phyloP scores from a whole-genome alignment of 1,140 invertebrate species.

The Gyrodactylus salaris region DNA sequence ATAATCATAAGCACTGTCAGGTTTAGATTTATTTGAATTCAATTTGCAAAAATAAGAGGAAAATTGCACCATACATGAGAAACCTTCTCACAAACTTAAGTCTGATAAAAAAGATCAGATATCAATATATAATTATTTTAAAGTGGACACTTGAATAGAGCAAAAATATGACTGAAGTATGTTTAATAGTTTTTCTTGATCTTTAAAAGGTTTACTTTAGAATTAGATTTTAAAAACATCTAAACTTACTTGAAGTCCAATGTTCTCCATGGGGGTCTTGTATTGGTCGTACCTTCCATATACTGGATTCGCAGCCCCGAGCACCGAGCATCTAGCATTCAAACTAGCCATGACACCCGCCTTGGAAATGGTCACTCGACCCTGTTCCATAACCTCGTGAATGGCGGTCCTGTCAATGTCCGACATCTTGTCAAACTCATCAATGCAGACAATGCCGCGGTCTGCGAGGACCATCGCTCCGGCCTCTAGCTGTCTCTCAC shows the following conservation, averaged over 20 bases:
- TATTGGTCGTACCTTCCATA: constrained; percentile 91
- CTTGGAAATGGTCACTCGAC: constrained; percentile 75
- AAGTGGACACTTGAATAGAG: too few relatives aligned
- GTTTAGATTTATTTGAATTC: too few relatives aligned
- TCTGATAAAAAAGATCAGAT: too few relatives aligned
- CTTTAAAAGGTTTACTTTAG: too few relatives aligned
- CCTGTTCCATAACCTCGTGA: constrained; percentile 51
- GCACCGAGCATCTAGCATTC: constrained; percentile 79
- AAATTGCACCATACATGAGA: too few relatives aligned
- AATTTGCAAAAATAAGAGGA: too few relatives aligned
- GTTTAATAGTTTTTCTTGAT: too few relatives aligned
- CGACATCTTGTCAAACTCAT: constrained; percentile 99
- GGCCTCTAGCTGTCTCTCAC: constrained; percentile 44
- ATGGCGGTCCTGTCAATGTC: constrained; percentile 93
- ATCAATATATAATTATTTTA: too few relatives aligned
- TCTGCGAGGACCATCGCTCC: constrained; percentile 98
- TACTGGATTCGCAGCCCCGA: constrained; percentile 96
- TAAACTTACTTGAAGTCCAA: constrained; percentile 37
- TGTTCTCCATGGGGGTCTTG: constrained; percentile 98
- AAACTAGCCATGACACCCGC: constrained; percentile 87
- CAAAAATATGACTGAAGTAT: too few relatives aligned
- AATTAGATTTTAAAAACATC: too few relatives aligned
- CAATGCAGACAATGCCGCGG: constrained; percentile 85
- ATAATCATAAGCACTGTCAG: too few relatives aligned
- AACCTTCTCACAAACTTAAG: too few relatives aligned